phyloP scores from a whole-genome alignment of 2,888 invertebrate species.

The Teleogryllus oceanicus region DNA sequence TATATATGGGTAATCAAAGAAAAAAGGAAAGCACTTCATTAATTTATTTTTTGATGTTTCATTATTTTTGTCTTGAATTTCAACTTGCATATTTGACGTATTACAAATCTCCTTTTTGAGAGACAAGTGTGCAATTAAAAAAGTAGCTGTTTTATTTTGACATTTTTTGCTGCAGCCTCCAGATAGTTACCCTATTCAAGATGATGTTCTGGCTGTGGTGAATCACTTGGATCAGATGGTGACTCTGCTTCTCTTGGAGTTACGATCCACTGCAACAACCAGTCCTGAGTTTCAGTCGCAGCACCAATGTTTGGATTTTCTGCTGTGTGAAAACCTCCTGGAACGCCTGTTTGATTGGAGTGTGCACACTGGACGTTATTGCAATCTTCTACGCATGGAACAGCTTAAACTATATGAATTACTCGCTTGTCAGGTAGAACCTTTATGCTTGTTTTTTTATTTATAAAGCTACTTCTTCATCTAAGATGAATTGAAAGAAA shows the following conservation, averaged over 20 bases:
- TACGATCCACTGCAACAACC: conserved; percentile 55
- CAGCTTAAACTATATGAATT: conserved; percentile 84
- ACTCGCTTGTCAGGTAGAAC: conserved; percentile 67
- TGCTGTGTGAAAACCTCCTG: conserved; percentile 80
- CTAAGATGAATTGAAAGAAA: too few species aligned
- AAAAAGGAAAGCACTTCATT: too few species aligned
- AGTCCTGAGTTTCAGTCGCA: conserved; percentile 48
- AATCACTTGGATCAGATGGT: conserved; percentile 90
- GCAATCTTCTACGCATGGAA: conserved; percentile 78
- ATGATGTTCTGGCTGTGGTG: conserved; percentile 85
- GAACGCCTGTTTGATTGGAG: conserved; percentile 87
- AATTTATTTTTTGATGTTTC: too few species aligned
- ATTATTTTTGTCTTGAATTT: too few species aligned
- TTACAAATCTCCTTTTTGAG: too few species aligned
- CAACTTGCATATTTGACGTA: too few species aligned
- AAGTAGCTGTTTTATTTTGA: not conserved
- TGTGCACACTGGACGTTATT: conserved; percentile 73
- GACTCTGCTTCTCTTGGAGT: conserved; percentile 75
- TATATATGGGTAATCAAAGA: too few species aligned
- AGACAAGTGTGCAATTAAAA: too few species aligned
- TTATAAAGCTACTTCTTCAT: too few species aligned
- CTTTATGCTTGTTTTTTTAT: too few species aligned
- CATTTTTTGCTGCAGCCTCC: conserved; percentile 46
- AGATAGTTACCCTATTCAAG: conserved; percentile 60
- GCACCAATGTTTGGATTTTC: conserved; percentile 72